Conservation (phyloP, 2,113 vertebrate species). For the Lepisosteus oculatus region DNA sequence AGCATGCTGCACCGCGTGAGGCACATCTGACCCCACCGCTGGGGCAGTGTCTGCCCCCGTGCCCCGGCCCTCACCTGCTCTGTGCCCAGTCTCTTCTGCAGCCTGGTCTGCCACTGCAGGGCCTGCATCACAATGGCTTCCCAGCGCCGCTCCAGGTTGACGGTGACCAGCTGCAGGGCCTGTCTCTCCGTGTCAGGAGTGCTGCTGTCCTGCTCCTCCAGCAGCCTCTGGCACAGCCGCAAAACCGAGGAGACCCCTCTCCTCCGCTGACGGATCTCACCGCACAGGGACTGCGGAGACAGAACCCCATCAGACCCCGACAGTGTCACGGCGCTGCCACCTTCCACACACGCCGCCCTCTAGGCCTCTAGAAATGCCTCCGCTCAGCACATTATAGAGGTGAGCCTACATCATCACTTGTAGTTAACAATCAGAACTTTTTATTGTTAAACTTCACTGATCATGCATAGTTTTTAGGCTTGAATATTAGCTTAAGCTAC, state of each 20-base stretch:
- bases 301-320: slow-evolving; percentile 7
- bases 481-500: too few species aligned
- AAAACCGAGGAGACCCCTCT: slow-evolving; percentile 86
- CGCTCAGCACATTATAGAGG: too few species aligned
- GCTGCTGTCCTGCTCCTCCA: slow-evolving; percentile 79
- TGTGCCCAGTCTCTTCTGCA: slow-evolving; percentile 74
- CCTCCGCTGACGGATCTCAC: slow-evolving; percentile 82
- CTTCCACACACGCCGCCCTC: too few species aligned
- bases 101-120: slow-evolving; percentile 91
- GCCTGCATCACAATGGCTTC: slow-evolving; percentile 98
- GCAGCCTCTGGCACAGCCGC: slow-evolving; percentile 86
- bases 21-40: too few species aligned
- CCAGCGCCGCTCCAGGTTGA: slow-evolving; percentile 95
- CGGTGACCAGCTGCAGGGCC: slow-evolving; percentile 86
- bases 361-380: too few species aligned
- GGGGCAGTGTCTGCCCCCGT: too few species aligned
- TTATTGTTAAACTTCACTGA: too few species aligned
- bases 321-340: too few species aligned
- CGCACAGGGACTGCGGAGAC: slow-evolving; percentile 76
- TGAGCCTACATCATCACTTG: too few species aligned
- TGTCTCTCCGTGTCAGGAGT: slow-evolving; percentile 83
- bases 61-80: slow-evolving; percentile 64
- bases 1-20: too few species aligned
- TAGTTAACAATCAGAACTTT: too few species aligned
- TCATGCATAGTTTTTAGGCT: too few species aligned